Percentiles rank a stretch among this genome's conserved stretches.
These are phyloP conservation scores for Xiphorhynchus erythropygius DNA, from an alignment of 2,797 vertebrate genomes.

Conservation along the genomic window DNA sequence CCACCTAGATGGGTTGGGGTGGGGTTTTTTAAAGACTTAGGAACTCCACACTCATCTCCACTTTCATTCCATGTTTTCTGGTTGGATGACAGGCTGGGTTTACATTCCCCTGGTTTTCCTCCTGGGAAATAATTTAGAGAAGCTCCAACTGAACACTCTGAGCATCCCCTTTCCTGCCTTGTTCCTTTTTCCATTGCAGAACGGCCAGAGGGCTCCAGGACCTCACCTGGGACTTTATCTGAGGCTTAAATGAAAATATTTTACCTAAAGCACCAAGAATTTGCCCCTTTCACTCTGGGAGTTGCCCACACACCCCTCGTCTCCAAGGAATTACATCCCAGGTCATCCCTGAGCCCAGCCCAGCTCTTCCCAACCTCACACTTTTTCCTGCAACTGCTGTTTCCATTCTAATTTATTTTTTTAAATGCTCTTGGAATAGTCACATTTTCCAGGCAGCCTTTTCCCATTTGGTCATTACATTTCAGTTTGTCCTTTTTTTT, in stretches of 20 bases:
- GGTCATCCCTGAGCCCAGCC: background rate
- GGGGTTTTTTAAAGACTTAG: background rate
- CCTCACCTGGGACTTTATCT: background rate
- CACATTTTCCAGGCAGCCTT: background rate
- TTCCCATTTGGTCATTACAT: background rate
- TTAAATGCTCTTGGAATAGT: background rate
- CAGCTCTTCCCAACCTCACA: background rate
- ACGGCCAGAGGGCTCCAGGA: fast-evolving
- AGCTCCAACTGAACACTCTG: background rate
- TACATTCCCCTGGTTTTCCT: background rate
- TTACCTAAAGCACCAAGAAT: background rate
- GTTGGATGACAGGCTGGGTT: background rate
- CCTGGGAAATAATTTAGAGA: background rate
- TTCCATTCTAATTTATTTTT: background rate
- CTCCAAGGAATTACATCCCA: background rate
- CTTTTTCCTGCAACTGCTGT: fast-evolving
- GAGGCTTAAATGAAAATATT: background rate
- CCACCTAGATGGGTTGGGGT: background rate
- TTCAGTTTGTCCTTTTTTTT: background rate
- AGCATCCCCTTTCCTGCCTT: background rate
- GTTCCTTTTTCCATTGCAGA: background rate
- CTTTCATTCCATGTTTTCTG: background rate
- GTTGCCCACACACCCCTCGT: background rate
- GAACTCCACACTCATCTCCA: background rate
- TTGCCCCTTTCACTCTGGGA: fast-evolving